Conservation (phyloP, 2,113 vertebrate genomes). For the Melospiza melodia region DNA sequence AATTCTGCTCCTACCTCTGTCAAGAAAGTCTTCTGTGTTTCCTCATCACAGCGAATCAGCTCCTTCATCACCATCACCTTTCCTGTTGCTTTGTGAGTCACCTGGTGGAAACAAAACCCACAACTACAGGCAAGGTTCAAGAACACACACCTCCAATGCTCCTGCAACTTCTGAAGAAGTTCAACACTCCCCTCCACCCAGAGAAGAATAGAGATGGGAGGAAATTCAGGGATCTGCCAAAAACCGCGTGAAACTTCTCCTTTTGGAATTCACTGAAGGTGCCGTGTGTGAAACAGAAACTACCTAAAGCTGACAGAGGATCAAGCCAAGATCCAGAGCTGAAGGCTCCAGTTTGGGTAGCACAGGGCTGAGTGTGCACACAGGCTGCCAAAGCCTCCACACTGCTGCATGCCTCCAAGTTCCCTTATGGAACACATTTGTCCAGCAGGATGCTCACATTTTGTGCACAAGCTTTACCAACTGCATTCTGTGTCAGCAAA, state of each 20-base stretch:
- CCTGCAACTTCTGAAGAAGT: not conserved
- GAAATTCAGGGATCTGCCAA: not conserved
- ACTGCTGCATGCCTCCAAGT: not conserved
- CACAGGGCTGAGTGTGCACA: not conserved
- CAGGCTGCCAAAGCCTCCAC: not conserved
- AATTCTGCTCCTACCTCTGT: slow-evolving; percentile 83
- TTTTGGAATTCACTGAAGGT: not conserved
- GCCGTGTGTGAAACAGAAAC: not conserved
- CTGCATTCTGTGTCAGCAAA: not conserved
- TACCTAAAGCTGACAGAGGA: not conserved
- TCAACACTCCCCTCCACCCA: not conserved
- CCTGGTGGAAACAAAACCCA: slow-evolving; percentile 71
- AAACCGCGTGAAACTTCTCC: not conserved
- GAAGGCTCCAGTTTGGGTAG: not conserved
- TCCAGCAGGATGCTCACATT: rapidly evolving
- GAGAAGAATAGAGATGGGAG: not conserved
- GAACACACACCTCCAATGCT: not conserved
- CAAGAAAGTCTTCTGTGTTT: slow-evolving; percentile 96
- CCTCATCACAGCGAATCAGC: slow-evolving; percentile 94
- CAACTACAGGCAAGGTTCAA: slow-evolving; percentile 14
- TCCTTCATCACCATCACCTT: slow-evolving; percentile 99
- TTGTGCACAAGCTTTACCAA: not conserved
- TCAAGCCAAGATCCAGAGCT: not conserved
- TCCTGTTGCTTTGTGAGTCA: slow-evolving; percentile 95
- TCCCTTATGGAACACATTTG: not conserved